phyloP scores from a whole-genome alignment of 2,113 vertebrate genomes.

The Grus americana region DNA sequence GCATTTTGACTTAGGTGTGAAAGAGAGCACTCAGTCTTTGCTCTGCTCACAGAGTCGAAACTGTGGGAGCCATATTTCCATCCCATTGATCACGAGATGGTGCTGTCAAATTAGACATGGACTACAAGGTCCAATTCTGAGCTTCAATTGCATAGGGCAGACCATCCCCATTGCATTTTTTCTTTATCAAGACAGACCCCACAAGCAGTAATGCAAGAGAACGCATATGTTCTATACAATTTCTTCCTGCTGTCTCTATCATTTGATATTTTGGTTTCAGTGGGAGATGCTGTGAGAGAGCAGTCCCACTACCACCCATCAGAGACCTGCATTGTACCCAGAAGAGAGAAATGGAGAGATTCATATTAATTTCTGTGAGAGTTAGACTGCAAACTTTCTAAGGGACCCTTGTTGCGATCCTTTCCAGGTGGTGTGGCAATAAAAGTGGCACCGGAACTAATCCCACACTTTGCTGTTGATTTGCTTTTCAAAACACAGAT shows the following conservation, averaged over 20 bases:
- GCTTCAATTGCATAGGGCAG: background rate
- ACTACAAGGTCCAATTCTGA: background rate
- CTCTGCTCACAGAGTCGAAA: background rate
- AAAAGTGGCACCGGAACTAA: background rate
- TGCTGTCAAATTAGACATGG: background rate
- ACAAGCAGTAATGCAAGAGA: background rate
- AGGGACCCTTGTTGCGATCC: background rate
- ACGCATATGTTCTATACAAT: rapidly evolving
- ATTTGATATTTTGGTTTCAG: background rate
- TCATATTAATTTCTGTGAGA: background rate
- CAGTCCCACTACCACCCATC: background rate
- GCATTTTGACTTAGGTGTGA: background rate
- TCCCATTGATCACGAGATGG: background rate
- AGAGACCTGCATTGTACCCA: background rate
- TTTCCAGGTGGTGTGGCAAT: background rate
- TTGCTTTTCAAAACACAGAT: background rate
- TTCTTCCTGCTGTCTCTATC: background rate
- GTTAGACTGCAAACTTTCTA: background rate
- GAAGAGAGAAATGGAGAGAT: background rate
- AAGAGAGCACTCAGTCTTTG: background rate
- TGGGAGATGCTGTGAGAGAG: background rate
- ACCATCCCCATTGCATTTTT: background rate
- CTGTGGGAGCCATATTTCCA: background rate
- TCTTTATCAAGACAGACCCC: background rate
- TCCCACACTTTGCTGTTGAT: background rate